Conservation (phyloP, 2,797 vertebrate genomes). For the Anguilla anguilla region DNA sequence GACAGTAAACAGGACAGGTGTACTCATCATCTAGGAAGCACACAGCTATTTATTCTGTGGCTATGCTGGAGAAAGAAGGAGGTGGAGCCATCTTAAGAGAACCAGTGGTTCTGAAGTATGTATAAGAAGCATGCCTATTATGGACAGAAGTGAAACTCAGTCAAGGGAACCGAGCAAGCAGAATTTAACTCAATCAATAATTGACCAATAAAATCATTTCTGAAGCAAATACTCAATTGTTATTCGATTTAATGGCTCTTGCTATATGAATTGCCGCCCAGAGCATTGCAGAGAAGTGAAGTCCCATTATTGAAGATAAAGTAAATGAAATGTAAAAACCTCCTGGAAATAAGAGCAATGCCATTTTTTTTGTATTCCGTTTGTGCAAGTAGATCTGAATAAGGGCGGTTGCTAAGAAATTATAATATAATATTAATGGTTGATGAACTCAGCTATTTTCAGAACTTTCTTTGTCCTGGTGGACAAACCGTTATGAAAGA, state of each 20-base stretch:
- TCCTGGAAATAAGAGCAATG: background rate
- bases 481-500: background rate
- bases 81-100: background rate
- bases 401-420: too few relatives aligned
- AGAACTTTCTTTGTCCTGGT: background rate
- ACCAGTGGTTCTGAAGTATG: background rate
- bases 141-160: slow-evolving; percentile 38
- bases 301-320: background rate
- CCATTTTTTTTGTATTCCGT: too few relatives aligned
- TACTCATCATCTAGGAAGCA: background rate
- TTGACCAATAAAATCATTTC: slow-evolving; percentile 19
- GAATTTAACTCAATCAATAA: background rate
- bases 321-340: background rate
- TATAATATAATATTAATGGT: background rate
- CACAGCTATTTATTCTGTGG: background rate
- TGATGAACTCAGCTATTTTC: background rate
- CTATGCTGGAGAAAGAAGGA: background rate
- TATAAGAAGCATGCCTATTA: slow-evolving; percentile 39
- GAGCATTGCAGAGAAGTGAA: background rate
- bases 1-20: background rate
- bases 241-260: background rate
- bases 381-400: too few relatives aligned
- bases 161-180: slow-evolving; percentile 14
- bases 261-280: background rate
- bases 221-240: slow-evolving; percentile 31